Base-by-base conservation (phyloP, 37 sponge, comb jelly and placozoan genomes). In the Trichoplax adhaerens region DNA sequence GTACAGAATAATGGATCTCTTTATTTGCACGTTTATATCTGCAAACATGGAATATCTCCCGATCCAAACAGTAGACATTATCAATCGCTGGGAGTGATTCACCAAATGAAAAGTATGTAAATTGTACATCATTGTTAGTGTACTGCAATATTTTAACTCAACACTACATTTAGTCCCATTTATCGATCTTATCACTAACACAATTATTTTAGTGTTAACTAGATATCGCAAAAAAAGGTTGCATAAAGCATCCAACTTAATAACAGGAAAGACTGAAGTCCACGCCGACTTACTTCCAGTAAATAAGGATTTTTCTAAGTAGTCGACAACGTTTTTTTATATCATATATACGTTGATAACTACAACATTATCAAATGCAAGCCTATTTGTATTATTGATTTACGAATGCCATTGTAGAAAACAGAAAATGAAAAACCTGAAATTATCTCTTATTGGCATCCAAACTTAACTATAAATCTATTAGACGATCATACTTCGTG, bases 371-470 rank as follows among this genome's bases (percentile, higher is more conserved):
- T 6, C 12, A 66, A 52, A 60, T 12, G 10, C 10, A 12, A 12
- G 62, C 62, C 12, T 12, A 60, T 60, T 12, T 12, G 12, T 12
- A 60, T 12, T 60, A 60, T 12, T 12, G 12, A 12, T 12, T 12
- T 12, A 10, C 62, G 12, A 60, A 60, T 60, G 12, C 10, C 12
- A 60, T 12, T 12, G 12, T 72, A 8, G 3, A 51, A 7, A 5
- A 62, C 60, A 72, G 73, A 64, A 64, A 4, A 64, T 53, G 7
- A 64, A 58, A 5, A 64, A 72, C 48, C 63, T 0, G 88, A 94
- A 52, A 74, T 89, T 8, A 81, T 89, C 54, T 88, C 91, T 61
- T 94, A 89, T 79, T 94, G 87, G 85, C 95, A 94, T 65, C 90
- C 90, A 1, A 94, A 94, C 77, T 53, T 94, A 29, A 94, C 95